These are phyloP conservation scores for Hesperophylax magnus DNA, from an alignment of 1,140 invertebrate genomes.

Conservation along the genomic window DNA sequence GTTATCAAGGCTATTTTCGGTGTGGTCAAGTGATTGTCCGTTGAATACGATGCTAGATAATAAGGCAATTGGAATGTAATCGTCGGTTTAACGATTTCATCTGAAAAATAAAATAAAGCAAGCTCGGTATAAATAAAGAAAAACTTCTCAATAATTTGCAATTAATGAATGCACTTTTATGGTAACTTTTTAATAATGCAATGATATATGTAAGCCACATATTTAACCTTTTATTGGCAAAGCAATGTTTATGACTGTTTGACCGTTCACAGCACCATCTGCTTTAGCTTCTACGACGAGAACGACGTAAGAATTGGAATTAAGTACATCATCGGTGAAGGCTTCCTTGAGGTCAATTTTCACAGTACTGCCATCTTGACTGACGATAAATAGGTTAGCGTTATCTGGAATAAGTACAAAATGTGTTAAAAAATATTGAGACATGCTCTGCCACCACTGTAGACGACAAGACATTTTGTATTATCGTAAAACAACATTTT, in stretches of 20 bases:
- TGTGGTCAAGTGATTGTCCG: too few species aligned
- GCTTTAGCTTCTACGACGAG: not conserved
- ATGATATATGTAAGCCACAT: too few species aligned
- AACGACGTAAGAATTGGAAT: not conserved
- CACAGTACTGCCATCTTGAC: not conserved
- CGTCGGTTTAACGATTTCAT: too few species aligned
- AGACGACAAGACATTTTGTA: not conserved
- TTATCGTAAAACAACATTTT: not conserved
- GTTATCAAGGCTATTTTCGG: too few species aligned
- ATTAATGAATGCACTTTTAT: too few species aligned
- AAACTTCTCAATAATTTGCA: too few species aligned
- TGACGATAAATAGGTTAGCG: not conserved
- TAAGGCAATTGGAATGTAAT: too few species aligned
- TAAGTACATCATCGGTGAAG: slow-evolving; percentile 6
- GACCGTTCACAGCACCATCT: not conserved
- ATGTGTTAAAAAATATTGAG: not conserved
- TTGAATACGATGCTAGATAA: too few species aligned
- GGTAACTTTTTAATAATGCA: too few species aligned
- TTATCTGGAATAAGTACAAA: not conserved
- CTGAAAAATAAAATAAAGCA: not conserved
- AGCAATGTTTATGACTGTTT: not conserved
- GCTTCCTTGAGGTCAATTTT: not conserved
- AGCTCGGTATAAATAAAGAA: too few species aligned
- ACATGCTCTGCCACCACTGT: not conserved
- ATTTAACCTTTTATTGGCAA: not conserved